Percentiles rank a stretch among this genome's conserved stretches.
phyloP scores from a whole-genome alignment of 2,113 vertebrate genomes.

The Sula dactylatra region DNA sequence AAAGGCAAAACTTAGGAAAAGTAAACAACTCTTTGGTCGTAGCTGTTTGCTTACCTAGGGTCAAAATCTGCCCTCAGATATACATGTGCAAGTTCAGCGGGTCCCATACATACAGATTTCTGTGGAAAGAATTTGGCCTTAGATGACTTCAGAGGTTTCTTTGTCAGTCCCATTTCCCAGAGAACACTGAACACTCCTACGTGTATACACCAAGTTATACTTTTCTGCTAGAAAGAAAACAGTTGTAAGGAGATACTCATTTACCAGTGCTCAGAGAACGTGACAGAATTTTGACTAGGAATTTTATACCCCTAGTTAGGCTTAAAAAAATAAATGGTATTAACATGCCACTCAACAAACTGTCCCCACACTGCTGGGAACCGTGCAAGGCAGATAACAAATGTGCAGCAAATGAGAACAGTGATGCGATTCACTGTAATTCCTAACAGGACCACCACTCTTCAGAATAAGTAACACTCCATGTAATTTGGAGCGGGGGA shows the following conservation, averaged over 20 bases:
- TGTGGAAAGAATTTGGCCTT: constrained; percentile 65
- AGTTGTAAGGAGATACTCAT: constrained; percentile 44
- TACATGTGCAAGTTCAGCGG: constrained; percentile 31
- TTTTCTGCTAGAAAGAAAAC: constrained; percentile 21
- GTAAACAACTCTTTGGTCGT: constrained; percentile 66
- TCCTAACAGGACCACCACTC: neutral
- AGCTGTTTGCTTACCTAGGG: constrained; percentile 66
- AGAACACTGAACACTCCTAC: constrained; percentile 30
- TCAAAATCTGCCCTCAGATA: constrained; percentile 68
- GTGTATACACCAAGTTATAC: neutral
- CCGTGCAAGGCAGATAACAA: constrained; percentile 39
- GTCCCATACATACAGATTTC: constrained; percentile 37
- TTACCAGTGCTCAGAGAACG: constrained; percentile 45
- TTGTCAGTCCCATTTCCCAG: constrained; percentile 52
- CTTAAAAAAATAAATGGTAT: constrained; percentile 57
- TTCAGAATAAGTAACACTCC: neutral
- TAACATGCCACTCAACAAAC: constrained; percentile 57
- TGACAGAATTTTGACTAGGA: constrained; percentile 55
- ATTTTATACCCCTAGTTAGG: constrained; percentile 66
- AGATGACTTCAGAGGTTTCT: constrained; percentile 64
- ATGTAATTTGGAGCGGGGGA: neutral
- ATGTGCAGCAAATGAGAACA: neutral
- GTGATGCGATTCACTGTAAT: neutral
- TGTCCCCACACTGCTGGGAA: constrained; percentile 23
- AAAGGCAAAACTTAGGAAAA: constrained; percentile 74